Evolutionary conservation across 2,797 vertebrate genomes (phyloP).

Genomic region (Crenuchus spilurus): DNA sequence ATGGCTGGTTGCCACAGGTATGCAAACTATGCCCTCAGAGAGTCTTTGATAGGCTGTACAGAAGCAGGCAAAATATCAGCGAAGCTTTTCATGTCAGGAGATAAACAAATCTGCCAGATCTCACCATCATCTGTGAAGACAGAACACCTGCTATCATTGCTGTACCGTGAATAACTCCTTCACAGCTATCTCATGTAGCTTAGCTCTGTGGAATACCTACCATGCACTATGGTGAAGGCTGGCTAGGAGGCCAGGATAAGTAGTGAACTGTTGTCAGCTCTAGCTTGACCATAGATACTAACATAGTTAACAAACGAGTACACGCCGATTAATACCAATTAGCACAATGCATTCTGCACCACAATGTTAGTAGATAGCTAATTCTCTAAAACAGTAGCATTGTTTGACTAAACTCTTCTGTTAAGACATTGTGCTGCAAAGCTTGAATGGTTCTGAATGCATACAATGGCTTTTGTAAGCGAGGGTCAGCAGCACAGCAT

Average conservation of each 20-base stretch:
- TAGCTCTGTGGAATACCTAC: neutral
- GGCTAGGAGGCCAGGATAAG: slow-evolving; percentile 34
- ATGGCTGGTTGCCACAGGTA: slow-evolving; percentile 62
- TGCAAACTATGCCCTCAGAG: slow-evolving; percentile 65
- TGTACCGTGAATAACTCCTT: neutral
- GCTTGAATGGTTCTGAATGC: neutral
- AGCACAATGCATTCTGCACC: neutral
- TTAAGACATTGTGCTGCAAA: neutral
- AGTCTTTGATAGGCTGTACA: slow-evolving; percentile 4
- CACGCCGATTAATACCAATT: neutral
- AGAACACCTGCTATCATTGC: neutral
- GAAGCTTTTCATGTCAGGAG: slow-evolving; percentile 15
- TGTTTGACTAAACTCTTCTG: too few relatives aligned
- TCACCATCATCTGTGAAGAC: neutral
- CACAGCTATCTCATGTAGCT: neutral
- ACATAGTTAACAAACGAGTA: neutral
- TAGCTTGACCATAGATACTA: neutral
- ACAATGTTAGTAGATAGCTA: too few relatives aligned
- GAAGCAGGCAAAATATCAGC: slow-evolving; percentile 50
- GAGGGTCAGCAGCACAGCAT: slow-evolving; percentile 19
- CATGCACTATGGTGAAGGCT: slow-evolving; percentile 21
- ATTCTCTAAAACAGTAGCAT: neutral
- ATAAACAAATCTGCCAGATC: neutral
- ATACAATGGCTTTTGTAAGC: neutral
- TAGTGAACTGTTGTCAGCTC: neutral